Conservation (phyloP, 1,140 invertebrate species). For the Zaprionus kolodkinae region DNA sequence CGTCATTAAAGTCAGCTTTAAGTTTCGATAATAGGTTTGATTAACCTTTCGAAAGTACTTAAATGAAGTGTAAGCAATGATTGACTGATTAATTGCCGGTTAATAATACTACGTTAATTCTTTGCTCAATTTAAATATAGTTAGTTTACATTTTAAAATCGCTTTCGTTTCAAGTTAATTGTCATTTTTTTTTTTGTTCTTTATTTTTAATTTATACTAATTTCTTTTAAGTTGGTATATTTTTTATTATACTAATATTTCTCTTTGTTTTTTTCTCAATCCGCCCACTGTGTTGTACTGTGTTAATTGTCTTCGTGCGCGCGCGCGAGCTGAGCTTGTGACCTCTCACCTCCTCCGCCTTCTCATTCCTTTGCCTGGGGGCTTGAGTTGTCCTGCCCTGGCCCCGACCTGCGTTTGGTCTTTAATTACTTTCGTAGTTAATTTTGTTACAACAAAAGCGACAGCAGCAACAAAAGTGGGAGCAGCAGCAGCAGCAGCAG, state of each 20-base stretch:
- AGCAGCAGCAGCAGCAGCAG: too few relatives aligned
- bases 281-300: conserved; percentile 21
- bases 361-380: conserved; percentile 36
- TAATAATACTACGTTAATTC: background rate
- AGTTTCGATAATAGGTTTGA: background rate
- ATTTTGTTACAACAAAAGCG: conserved; percentile 73
- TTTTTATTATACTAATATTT: background rate
- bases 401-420: conserved; percentile 46
- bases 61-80: background rate
- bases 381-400: conserved; percentile 52
- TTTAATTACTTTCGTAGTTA: conserved; percentile 81
- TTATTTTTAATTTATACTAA: background rate
- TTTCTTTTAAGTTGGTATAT: background rate
- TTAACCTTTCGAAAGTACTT: background rate
- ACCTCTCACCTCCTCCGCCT: conserved; percentile 29
- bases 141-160: background rate
- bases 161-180: background rate
- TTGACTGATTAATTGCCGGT: background rate
- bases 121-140: too few relatives aligned
- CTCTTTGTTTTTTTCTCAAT: background rate
- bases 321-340: conserved; percentile 68
- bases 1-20: background rate
- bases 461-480: conserved; percentile 11
- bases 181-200: background rate
- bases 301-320: conserved; percentile 74